Conservation (phyloP, 2,113 vertebrate genomes). For the Dicentrarchus labrax region DNA sequence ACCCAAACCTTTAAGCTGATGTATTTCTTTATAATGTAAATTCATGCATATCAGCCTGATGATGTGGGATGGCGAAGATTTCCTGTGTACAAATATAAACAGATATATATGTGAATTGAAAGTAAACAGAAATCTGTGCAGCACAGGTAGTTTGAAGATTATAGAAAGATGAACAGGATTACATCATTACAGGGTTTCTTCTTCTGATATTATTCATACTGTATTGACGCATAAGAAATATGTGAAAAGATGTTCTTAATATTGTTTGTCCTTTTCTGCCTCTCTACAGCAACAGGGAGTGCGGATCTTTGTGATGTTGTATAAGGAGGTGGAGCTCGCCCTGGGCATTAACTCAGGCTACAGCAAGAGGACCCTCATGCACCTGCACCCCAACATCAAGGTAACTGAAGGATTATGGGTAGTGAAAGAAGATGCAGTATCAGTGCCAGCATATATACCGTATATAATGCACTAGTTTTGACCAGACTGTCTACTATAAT, state of each 20-base stretch:
- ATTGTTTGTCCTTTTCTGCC: not conserved
- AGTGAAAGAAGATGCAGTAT: not conserved
- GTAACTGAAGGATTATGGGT: conserved; percentile 72
- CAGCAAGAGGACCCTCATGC: conserved; percentile 93
- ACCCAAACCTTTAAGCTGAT: too few relatives aligned
- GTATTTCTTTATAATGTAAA: too few relatives aligned
- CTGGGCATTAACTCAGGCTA: conserved; percentile 98
- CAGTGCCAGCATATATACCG: not conserved
- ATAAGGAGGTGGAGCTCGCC: conserved; percentile 97
- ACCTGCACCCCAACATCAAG: conserved; percentile 94
- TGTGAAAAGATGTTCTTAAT: not conserved
- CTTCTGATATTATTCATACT: not conserved
- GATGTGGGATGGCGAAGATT: too few relatives aligned
- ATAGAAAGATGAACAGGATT: too few relatives aligned
- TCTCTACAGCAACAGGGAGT: conserved; percentile 94
- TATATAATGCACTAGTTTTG: not conserved
- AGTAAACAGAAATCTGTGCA: too few relatives aligned
- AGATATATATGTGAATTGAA: too few relatives aligned
- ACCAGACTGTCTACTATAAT: too few relatives aligned
- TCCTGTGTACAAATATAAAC: too few relatives aligned
- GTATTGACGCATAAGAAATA: not conserved
- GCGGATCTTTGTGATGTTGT: conserved; percentile 95
- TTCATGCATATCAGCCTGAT: too few relatives aligned
- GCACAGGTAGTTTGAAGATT: too few relatives aligned
- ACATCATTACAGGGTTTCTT: not conserved